Conservation (phyloP, 1,140 invertebrate genomes). For the Battus philenor region DNA sequence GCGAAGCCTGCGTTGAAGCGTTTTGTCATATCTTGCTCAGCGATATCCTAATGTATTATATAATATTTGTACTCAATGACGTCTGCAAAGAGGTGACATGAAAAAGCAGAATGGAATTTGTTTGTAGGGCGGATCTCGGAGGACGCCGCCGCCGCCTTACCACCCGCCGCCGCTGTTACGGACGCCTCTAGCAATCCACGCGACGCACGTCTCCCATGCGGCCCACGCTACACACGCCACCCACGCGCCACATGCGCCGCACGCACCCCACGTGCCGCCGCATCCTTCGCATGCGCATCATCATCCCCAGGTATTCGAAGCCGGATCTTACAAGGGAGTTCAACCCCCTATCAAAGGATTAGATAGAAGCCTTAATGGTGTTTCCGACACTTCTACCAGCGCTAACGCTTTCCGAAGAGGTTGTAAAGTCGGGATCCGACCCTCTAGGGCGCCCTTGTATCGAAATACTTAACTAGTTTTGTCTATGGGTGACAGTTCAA, state of each 20-base stretch:
- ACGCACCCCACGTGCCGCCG: constrained; percentile 48
- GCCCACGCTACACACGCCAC: not conserved
- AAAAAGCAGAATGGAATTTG: constrained; percentile 17
- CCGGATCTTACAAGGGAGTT: no score
- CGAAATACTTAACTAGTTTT: no score
- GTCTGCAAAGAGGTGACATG: no score
- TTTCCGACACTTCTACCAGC: not conserved
- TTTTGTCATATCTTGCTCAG: constrained; percentile 78
- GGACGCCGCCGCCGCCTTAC: constrained; percentile 63
- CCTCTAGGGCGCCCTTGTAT: no score
- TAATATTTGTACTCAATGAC: no score
- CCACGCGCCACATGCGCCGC: constrained; percentile 55
- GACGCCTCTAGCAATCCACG: constrained; percentile 53
- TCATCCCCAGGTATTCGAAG: constrained; percentile 50
- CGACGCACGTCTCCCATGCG: not conserved
- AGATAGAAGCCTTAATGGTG: not conserved
- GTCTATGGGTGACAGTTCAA: no score
- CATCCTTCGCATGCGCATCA: constrained; percentile 68
- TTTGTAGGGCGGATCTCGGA: constrained; percentile 53
- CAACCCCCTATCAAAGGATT: not conserved
- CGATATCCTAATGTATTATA: no score
- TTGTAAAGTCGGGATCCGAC: no score
- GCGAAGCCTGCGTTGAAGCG: constrained; percentile 55
- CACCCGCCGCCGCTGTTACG: constrained; percentile 56
- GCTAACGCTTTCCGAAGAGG: no score